These are phyloP conservation scores for Ochotona curzoniae DNA, from an alignment of 2,113 vertebrate genomes.

Conservation along the genomic window DNA sequence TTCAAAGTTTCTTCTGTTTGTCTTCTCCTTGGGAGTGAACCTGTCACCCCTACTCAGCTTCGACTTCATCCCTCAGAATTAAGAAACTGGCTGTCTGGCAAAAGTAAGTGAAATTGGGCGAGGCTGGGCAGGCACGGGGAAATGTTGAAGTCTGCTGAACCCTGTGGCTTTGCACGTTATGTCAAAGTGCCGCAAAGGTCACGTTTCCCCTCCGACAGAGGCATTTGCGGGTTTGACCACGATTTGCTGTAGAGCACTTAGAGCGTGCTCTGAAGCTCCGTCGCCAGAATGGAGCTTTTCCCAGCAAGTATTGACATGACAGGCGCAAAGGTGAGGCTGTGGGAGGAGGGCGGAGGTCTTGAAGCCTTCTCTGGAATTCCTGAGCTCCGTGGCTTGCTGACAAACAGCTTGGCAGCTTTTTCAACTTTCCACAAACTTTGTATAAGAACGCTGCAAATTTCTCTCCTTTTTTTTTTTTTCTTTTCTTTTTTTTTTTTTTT, in stretches of 20 bases:
- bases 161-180: neutral
- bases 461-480: constrained; percentile 74
- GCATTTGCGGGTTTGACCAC: neutral
- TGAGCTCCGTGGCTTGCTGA: constrained; percentile 68
- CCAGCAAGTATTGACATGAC: constrained; percentile 69
- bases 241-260: neutral
- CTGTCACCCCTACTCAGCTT: neutral
- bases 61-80: neutral
- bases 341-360: constrained; percentile 62
- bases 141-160: neutral
- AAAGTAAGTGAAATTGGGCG: neutral
- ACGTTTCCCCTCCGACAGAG: too few species aligned
- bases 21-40: neutral
- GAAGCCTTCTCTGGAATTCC: constrained; percentile 77
- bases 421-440: constrained; percentile 74
- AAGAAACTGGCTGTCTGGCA: neutral
- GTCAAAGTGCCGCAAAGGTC: neutral
- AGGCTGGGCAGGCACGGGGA: rapidly evolving
- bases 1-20: neutral
- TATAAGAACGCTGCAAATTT: constrained; percentile 58
- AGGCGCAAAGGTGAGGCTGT: neutral
- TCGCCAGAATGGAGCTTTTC: constrained; percentile 35
- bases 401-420: constrained; percentile 73
- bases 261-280: neutral
- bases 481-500: neutral